Conservation (phyloP, 2,113 vertebrate species). For the Tauraco erythrolophus region DNA sequence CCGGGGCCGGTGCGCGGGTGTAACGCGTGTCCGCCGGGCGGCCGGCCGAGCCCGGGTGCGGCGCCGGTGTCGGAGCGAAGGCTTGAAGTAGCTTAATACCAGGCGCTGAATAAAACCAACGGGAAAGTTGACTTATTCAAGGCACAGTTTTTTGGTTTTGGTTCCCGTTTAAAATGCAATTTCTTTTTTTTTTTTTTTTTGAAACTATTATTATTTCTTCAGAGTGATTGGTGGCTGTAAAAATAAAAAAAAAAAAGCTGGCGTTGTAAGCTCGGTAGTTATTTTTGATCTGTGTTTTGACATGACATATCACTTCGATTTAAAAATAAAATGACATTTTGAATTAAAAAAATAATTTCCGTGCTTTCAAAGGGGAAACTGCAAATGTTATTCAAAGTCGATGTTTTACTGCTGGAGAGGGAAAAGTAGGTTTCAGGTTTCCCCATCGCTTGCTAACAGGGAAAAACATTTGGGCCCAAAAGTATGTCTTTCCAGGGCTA, state of each 20-base stretch:
- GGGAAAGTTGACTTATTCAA: not conserved
- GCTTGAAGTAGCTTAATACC: accelerated
- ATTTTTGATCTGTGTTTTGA: slow-evolving; percentile 52
- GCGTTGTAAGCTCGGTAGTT: not conserved
- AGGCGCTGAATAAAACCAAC: accelerated
- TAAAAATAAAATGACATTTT: slow-evolving; percentile 60
- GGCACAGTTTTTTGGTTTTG: not conserved
- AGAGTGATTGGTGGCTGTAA: not conserved
- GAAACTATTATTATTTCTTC: not conserved
- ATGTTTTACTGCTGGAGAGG: not conserved
- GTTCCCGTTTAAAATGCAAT: not conserved
- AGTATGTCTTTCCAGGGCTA: not conserved
- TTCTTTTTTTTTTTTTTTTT: not conserved
- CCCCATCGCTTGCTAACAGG: not conserved
- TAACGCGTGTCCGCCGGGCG: not conserved
- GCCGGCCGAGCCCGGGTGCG: not conserved
- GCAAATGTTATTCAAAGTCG: not conserved
- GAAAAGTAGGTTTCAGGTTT: slow-evolving; percentile 9
- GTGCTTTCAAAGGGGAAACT: not conserved
- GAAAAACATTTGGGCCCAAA: not conserved
- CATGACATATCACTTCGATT: slow-evolving; percentile 18
- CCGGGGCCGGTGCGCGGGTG: not conserved
- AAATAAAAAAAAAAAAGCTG: not conserved
- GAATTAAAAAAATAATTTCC: not conserved
- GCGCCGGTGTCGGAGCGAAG: not conserved